These are phyloP conservation scores for Bimastos eiseni DNA, from an alignment of 2,888 invertebrate species.

Conservation along the genomic window DNA sequence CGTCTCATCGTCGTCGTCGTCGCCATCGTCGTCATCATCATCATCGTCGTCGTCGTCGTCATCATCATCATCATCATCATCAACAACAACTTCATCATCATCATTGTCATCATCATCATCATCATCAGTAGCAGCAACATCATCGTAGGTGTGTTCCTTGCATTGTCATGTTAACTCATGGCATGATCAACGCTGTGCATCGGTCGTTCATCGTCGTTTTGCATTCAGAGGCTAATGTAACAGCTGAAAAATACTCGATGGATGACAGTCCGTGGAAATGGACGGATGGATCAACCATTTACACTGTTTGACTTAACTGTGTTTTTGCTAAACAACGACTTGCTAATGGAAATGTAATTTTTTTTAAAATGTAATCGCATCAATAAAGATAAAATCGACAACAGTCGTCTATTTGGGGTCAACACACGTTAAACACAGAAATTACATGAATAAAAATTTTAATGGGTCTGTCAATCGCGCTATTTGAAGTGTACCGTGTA, in stretches of 20 bases:
- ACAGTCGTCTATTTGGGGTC: background rate
- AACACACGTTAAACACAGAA: background rate
- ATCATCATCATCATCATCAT: background rate
- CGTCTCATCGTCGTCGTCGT: background rate
- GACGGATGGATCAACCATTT: background rate
- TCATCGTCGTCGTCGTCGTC: background rate
- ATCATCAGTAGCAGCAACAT: too few relatives aligned
- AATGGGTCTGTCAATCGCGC: background rate
- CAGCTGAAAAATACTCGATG: background rate
- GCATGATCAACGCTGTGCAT: background rate
- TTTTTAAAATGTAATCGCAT: background rate
- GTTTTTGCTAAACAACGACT: background rate
- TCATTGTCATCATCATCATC: background rate
- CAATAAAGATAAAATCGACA: background rate
- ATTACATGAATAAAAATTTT: background rate
- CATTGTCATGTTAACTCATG: background rate
- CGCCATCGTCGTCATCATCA: constrained; percentile 3
- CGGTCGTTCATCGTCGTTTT: background rate
- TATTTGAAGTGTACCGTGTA: background rate
- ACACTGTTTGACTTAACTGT: background rate
- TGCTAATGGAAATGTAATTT: background rate
- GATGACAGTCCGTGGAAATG: background rate
- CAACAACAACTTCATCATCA: background rate
- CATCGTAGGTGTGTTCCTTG: too few relatives aligned
- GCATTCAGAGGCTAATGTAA: background rate